Conservation (phyloP, 2,888 invertebrate genomes). For the Anticlea derivata region DNA sequence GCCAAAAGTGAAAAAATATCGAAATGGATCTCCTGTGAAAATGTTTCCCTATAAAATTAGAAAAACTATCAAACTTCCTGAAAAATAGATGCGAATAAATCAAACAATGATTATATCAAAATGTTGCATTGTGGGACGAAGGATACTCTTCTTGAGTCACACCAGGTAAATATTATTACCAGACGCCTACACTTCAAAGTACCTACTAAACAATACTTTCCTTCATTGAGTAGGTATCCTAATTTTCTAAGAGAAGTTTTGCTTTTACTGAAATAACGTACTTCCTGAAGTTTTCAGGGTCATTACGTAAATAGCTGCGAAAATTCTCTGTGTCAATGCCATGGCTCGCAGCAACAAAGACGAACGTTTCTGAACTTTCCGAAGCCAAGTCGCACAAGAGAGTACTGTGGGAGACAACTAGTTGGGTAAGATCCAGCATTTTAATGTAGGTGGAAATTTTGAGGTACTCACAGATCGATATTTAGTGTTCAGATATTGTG, state of each 20-base stretch:
- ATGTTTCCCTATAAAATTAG: slow-evolving; percentile 10
- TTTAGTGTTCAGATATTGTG: no score
- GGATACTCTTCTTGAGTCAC: slow-evolving; percentile 44
- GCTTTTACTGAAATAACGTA: slow-evolving; percentile 13
- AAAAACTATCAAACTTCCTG: background rate
- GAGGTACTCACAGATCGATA: background rate
- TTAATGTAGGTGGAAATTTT: background rate
- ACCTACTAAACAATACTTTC: background rate
- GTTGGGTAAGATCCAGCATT: slow-evolving; percentile 85
- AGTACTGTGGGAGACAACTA: slow-evolving; percentile 89
- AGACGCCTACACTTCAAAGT: background rate
- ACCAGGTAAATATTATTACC: slow-evolving; percentile 48
- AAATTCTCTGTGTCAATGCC: slow-evolving; percentile 63
- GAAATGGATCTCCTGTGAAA: slow-evolving; percentile 27
- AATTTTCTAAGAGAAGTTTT: background rate
- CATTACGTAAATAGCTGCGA: slow-evolving; percentile 73
- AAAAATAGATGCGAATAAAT: slow-evolving; percentile 1
- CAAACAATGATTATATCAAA: slow-evolving; percentile 53
- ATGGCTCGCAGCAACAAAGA: slow-evolving; percentile 51
- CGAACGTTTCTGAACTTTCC: slow-evolving; percentile 69
- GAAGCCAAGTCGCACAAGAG: slow-evolving; percentile 80
- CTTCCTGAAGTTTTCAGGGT: slow-evolving; percentile 77
- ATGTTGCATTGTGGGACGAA: slow-evolving; percentile 41
- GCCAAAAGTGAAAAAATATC: slow-evolving; percentile 4
- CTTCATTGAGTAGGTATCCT: no score